Base-by-base conservation (phyloP, 2,888 invertebrate genomes). In the Drosophila leonis region DNA sequence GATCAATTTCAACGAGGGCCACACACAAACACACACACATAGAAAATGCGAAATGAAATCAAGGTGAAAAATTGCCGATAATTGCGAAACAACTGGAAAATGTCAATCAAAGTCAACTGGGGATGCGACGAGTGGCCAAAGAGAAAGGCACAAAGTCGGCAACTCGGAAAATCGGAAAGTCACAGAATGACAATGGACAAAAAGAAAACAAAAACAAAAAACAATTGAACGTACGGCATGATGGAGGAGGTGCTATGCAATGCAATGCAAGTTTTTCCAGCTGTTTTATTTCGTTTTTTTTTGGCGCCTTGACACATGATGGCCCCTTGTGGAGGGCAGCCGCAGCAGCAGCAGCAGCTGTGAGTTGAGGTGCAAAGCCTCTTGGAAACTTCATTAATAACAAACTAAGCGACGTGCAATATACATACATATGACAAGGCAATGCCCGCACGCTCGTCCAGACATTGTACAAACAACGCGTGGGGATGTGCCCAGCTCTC, bases 331-430 rank as follows among this genome's bases (percentile, higher is more conserved):
- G 65, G 35, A 60, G 65, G 61, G 57, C 72, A 62, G n/a, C n/a
- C n/a, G 54, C 68, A 56, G 48, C 57, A 39, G 31, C 31, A 41
- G 55, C 42, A 20, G 55, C 65, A 52, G 48, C 61, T 15, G 31
- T 20, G 39, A 59, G 44, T 33, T 7, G 59, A 78, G 72, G 76
- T 80, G 80, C 73, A 71, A 78, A 62, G 76, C 60, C 71, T 68
- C 64, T 71, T 60, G 67, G 70, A 81, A 78, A 83, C 87, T 88
- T 82, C 85, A 89, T 89, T 89, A 83, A 89, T 85, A 90, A 78
- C 78, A 82, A 81, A 88, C 82, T 87, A 82, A 88, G 75, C 78
- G 78, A 64, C 72, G 76, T 59, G 73, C 54, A 54, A 24, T 75
- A 79, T 75, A 81, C 70, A 56, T 65, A 72, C 73, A 68, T 72